Conservation (phyloP, 2,113 vertebrate genomes). For the Lucifuga dentata region DNA sequence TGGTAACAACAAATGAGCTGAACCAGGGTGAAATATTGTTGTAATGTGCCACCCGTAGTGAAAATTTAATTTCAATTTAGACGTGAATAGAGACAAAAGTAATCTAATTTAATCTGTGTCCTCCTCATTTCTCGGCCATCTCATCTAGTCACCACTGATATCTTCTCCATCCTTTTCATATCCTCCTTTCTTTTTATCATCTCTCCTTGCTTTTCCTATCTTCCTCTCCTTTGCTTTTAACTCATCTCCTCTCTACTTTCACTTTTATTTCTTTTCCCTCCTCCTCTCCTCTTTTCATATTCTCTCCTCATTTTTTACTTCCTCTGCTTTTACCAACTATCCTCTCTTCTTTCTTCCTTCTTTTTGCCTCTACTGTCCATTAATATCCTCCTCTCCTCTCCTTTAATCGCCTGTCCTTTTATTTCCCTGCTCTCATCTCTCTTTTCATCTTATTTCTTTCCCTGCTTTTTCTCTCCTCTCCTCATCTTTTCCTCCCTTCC, state of each 20-base stretch:
- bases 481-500: too few species aligned
- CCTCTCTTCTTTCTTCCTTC: neutral
- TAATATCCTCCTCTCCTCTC: conserved; percentile 1
- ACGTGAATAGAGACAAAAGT: conserved; percentile 46
- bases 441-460: too few species aligned
- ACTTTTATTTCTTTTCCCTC: too few species aligned
- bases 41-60: conserved; percentile 41
- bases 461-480: too few species aligned
- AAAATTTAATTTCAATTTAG: conserved; percentile 66
- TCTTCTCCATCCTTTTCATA: conserved; percentile 4
- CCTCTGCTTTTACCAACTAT: too few species aligned
- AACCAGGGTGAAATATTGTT: conserved; percentile 36
- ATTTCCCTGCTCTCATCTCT: too few species aligned
- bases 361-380: neutral
- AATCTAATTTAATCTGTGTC: conserved; percentile 55
- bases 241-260: too few species aligned
- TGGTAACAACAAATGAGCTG: conserved; percentile 32
- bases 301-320: too few species aligned
- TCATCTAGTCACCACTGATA: conserved; percentile 4
- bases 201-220: too few species aligned
- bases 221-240: too few species aligned
- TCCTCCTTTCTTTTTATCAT: conserved; percentile 31
- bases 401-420: too few species aligned
- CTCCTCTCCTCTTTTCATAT: too few species aligned
- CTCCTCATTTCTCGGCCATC: conserved; percentile 9